A percentile compares a stretch with the other conserved stretches of the same genome.
Evolutionary conservation across 2,888 invertebrate genomes (phyloP).

Genomic region (Agriopis marginaria): DNA sequence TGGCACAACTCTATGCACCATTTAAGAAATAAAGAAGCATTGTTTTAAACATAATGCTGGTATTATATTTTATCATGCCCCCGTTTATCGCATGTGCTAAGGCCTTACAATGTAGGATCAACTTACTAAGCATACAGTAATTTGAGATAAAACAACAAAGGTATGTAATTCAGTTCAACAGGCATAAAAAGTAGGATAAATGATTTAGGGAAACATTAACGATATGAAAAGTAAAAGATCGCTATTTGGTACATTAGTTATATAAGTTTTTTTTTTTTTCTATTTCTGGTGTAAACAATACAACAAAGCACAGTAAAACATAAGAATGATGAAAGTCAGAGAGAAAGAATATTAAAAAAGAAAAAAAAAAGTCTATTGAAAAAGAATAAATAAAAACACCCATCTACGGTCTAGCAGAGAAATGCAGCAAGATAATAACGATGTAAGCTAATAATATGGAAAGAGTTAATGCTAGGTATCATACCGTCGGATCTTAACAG

Average conservation of each 20-base stretch:
- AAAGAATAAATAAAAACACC: not conserved
- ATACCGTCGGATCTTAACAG: too few relatives aligned
- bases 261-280: too few relatives aligned
- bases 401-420: not conserved
- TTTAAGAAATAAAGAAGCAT: constrained; percentile 27
- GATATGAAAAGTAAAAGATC: not conserved
- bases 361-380: too few relatives aligned
- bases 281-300: too few relatives aligned
- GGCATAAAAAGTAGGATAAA: not conserved
- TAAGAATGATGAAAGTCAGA: not conserved
- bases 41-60: constrained; percentile 37
- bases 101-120: constrained; percentile 26
- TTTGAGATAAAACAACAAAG: constrained; percentile 20
- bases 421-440: not conserved
- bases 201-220: not conserved
- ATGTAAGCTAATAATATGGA: not conserved
- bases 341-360: too few relatives aligned
- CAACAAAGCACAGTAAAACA: not conserved
- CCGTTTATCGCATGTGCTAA: constrained; percentile 23
- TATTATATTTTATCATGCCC: not conserved
- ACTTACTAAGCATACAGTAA: constrained; percentile 6
- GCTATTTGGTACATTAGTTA: too few relatives aligned
- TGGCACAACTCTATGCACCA: not conserved
- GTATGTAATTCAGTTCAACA: not conserved
- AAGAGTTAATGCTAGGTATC: not conserved